phyloP scores from a whole-genome alignment of 2,797 vertebrate species.

The Sebastolobus alascanus region DNA sequence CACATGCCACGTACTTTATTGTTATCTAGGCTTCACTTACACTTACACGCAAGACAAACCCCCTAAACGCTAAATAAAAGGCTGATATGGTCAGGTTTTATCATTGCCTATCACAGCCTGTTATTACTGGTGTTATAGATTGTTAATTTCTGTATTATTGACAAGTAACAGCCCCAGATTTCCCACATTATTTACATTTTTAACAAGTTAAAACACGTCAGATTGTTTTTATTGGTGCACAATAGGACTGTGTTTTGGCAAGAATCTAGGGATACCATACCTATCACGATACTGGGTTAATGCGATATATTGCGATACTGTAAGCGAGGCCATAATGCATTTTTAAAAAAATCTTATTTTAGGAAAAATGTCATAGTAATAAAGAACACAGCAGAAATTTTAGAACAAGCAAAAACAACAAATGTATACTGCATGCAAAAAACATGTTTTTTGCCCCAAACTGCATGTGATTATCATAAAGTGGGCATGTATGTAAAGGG shows the following conservation, averaged over 20 bases:
- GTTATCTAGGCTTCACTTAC: neutral
- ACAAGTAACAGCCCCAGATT: neutral
- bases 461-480: too few species aligned
- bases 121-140: neutral
- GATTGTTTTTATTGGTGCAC: neutral
- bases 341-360: too few species aligned
- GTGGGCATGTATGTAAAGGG: too few species aligned
- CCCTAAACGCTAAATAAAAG: neutral
- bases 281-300: too few species aligned
- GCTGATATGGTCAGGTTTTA: neutral
- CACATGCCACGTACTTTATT: conserved; percentile 6
- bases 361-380: too few species aligned
- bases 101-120: neutral
- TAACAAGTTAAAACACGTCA: neutral
- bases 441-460: too few species aligned
- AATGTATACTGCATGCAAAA: too few species aligned
- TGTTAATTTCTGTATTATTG: neutral
- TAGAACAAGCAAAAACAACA: too few species aligned
- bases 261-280: too few species aligned
- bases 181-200: neutral
- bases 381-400: too few species aligned
- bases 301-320: rapidly evolving
- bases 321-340: too few species aligned
- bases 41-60: neutral
- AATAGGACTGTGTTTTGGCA: too few species aligned